Base-by-base conservation (phyloP, 2,113 vertebrate species). In the Haemorhous mexicanus region DNA sequence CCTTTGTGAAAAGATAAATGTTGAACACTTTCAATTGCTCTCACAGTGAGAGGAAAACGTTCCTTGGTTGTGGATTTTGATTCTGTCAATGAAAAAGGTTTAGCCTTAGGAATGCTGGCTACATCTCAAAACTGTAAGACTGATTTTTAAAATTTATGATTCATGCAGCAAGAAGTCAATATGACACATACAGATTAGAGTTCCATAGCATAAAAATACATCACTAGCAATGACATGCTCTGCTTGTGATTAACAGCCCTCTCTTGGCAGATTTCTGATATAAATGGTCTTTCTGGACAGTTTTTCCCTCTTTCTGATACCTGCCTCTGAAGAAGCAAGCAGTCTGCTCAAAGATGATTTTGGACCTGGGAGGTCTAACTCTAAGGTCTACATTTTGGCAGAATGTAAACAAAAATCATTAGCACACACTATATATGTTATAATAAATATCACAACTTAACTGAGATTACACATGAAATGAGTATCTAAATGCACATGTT, bases 91-190 rank as follows among this genome's bases (percentile, higher is more conserved):
- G 97, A 97, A 97, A 98, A 98, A 98, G 97, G 97, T 97, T 98
- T 98, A 98, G 97, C 97, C 97, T 98, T 97, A 98, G 90, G 95
- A 98, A 97, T 89, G 94, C 87, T 97, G 97, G 97, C 97, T 98
- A 97, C 93, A 80, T 97, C 94, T 98, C 95, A 95, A 97, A 98
- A 97, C 97, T 80, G 0, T 96, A 97, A 96, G 97, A 98, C 87
- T 63, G 95, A 97, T 96, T 97, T 96, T 89, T 95, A 95, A 97
- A 95, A 96, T 96, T 97, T 94, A 98, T 97, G 97, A 98, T 97
- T 98, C 98, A 98, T 98, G 98, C 97, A 98, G 97, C 95, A 96
- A 96, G 94, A 97, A 97, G 96, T 98, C 98, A 97, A 94, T 94
- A 97, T 97, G 97, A 98, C 97, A 98, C 70, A 66, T 91, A 96